These are phyloP conservation scores for Paramormyrops hopkinsi DNA, from an alignment of 2,797 vertebrate species.

Conservation along the genomic window DNA sequence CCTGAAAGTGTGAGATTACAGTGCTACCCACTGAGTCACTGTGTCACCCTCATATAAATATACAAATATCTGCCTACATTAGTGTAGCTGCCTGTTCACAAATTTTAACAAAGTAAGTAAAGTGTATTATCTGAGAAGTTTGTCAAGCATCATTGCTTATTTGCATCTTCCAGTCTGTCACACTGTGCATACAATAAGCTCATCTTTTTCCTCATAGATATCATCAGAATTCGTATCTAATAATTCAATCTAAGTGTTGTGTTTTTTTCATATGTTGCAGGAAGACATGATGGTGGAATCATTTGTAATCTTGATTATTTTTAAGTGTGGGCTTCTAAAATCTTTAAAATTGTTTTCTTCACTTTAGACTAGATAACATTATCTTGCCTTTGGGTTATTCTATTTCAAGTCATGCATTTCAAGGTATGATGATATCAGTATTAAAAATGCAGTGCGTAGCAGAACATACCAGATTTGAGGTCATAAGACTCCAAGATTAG, in stretches of 20 bases:
- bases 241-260: background rate
- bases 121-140: background rate
- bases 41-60: background rate
- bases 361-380: background rate
- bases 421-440: background rate
- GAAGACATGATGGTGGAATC: background rate
- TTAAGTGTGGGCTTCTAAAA: background rate
- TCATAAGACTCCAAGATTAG: background rate
- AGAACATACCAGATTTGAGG: background rate
- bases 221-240: background rate
- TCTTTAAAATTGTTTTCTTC: background rate
- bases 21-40: background rate
- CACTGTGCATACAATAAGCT: background rate
- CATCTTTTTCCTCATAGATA: background rate
- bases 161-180: background rate
- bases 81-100: background rate
- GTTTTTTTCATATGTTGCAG: background rate
- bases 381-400: background rate
- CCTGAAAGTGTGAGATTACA: conserved; percentile 1
- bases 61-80: background rate
- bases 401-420: background rate
- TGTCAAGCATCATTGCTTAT: background rate
- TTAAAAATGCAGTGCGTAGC: background rate
- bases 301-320: background rate
- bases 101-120: background rate